Base-by-base conservation (phyloP, 2,888 invertebrate species). In the Halocaridina rubra region DNA sequence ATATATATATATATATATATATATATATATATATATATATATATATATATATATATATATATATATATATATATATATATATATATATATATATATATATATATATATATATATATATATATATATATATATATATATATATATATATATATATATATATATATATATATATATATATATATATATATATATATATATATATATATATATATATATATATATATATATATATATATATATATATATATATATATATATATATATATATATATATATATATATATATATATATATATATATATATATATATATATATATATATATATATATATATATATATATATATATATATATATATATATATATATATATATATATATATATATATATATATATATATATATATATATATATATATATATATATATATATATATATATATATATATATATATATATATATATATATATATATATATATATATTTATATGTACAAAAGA, bases 151-250 rank as follows among this genome's bases (percentile, higher is more conserved):
- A 53, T 53, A 53, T 53, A 53, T 53, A 53, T 29, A 30, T 71
- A 71, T 30, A 71, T 30, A 71, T 32, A 30, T 30, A 30, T 30
- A 71, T 3, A 32, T 3, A 71, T 13, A 71, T 13, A 71, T 30
- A 71, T 13, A 71, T 30, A 71, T 16, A 71, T 30, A 71, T 3
- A 71, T 32, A 71, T 32, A 71, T 71, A 32, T 30, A 71, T 71
- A 71, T 32, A 71, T 32, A 71, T 30, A 30, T 72, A 39, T 72
- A 22, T 39, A 39, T 72, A 24, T 29, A 22, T 22, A 39, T 72
- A 24, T 72, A 22, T 72, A 39, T 72, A 39, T 72, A 24, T 72
- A 39, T 72, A 39, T 72, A 39, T 72, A 39, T 72, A 39, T 33
- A 39, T 33, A 39, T 33, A 24, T 33, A 24, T 33, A 19, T 72